Base-by-base conservation (phyloP, 1,140 invertebrate genomes). In the Bombyx mandarina region DNA sequence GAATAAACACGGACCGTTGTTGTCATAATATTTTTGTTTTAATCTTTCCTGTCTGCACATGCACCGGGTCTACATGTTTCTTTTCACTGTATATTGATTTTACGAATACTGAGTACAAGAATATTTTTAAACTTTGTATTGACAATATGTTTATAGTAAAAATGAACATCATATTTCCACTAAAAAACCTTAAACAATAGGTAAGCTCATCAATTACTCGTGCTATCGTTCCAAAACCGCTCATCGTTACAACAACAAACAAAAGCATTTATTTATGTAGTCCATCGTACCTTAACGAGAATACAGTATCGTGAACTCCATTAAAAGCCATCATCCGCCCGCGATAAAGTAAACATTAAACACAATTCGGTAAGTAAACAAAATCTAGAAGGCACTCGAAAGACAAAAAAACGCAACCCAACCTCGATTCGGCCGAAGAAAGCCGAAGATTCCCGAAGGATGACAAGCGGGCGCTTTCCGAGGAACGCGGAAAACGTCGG, bases 401-500 rank as follows among this genome's bases (percentile, higher is more conserved):
- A 35, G 26, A 35, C 26, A 35, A 49, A 49, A 18, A 49, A 49
- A 9, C 22, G 48, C 48, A 46, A 8, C 45, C 12, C 12, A 49
- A 18, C 8, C 48, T n/a, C n/a, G 9, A 49, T n/a, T 49, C 44
- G 44, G 46, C 65, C 80, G 82, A 83, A 73, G 69, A 67, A 55
- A 22, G 12, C 69, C 81, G 81, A 82, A 73, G 69, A 63, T 61
- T 61, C 58, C 75, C 78, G 81, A 84, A 77, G 75, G 77, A 79
- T 80, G 82, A 84, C 82, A 80, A 64, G 72, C 75, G 70, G 74
- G 75, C 70, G 79, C 71, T 82, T 84, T 83, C 76, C 83, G 61
- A 73, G 79, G 81, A 86, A 86, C 80, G 82, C 82, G 82, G 82
- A 86, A 86, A 86, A 82, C 78, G 78, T 78, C 74, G 74, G 82